phyloP scores from a whole-genome alignment of 2,113 vertebrate genomes.

The Pachypanchax playfairii region DNA sequence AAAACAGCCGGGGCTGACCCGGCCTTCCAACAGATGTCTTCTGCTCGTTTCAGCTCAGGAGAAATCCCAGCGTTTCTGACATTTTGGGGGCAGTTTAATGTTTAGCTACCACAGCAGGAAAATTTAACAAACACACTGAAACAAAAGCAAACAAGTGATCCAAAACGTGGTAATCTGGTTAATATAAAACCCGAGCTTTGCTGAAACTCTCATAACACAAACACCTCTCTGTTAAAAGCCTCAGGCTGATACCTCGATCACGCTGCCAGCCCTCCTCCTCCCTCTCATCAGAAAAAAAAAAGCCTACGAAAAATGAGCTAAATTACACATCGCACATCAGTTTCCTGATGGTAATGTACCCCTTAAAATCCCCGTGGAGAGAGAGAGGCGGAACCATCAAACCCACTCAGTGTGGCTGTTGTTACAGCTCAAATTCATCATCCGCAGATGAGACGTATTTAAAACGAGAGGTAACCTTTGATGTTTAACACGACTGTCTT shows the following conservation, averaged over 20 bases:
- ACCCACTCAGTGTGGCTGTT: slow-evolving; percentile 17
- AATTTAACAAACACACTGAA: background rate
- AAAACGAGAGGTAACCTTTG: slow-evolving; percentile 55
- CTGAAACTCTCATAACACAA: slow-evolving; percentile 12
- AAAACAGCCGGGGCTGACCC: slow-evolving; percentile 30
- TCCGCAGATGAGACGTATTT: slow-evolving; percentile 16
- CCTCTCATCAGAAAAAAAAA: slow-evolving; percentile 41
- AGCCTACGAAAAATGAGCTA: slow-evolving; percentile 49
- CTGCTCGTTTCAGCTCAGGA: slow-evolving; percentile 32
- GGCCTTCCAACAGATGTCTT: slow-evolving; percentile 29
- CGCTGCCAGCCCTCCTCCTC: slow-evolving; percentile 38
- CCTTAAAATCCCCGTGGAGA: slow-evolving; percentile 38
- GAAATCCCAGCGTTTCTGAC: slow-evolving; percentile 3
- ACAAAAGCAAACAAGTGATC: slow-evolving; percentile 10
- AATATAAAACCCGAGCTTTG: slow-evolving; percentile 13
- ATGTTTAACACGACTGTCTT: slow-evolving; percentile 49
- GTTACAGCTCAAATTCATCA: slow-evolving; percentile 41
- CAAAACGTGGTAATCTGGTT: slow-evolving; percentile 20
- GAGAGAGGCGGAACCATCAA: slow-evolving; percentile 17
- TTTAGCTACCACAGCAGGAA: slow-evolving; percentile 9
- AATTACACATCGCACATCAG: slow-evolving; percentile 63
- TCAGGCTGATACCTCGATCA: slow-evolving; percentile 48
- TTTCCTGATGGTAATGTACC: slow-evolving; percentile 54
- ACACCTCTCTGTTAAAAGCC: slow-evolving; percentile 33
- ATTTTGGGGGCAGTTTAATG: slow-evolving; percentile 11